phyloP scores from a whole-genome alignment of 2,113 vertebrate species.

The Ceuthmochares aereus region DNA sequence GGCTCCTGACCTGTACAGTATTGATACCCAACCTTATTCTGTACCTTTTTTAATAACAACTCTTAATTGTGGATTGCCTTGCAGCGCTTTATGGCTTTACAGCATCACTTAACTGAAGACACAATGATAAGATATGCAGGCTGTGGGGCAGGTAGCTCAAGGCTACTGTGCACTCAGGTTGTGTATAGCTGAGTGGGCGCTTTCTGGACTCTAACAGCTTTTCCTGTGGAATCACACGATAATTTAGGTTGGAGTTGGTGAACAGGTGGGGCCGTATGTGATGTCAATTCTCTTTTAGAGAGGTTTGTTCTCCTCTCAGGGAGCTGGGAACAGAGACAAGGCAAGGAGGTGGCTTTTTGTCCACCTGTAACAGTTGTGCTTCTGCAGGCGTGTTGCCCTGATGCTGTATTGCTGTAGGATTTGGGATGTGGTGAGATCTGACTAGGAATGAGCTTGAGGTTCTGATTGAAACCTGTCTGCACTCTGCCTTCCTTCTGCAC shows the following conservation, averaged over 20 bases:
- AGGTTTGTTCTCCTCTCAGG: not conserved
- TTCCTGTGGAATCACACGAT: not conserved
- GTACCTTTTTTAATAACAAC: not conserved
- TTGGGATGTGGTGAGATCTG: not conserved
- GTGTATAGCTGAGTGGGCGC: rapidly evolving
- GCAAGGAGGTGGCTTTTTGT: not conserved
- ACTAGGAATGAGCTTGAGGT: not conserved
- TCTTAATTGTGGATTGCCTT: not conserved
- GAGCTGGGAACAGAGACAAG: not conserved
- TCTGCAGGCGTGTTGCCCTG: not conserved
- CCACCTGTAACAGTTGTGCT: not conserved
- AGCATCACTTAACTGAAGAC: not conserved
- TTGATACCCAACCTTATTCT: not conserved
- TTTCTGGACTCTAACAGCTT: not conserved
- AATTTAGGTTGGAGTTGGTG: not conserved
- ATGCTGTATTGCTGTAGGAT: not conserved
- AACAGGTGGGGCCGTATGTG: not conserved
- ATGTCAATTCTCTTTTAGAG: not conserved
- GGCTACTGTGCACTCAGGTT: not conserved
- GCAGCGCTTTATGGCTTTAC: constrained; percentile 30
- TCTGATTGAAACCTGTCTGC: not conserved
- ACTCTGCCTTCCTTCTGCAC: not conserved
- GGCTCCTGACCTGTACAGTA: not conserved
- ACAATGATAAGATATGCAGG: not conserved
- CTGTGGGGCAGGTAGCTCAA: rapidly evolving